Base-by-base conservation (phyloP, 1,140 invertebrate genomes). In the Drosophila persimilis region DNA sequence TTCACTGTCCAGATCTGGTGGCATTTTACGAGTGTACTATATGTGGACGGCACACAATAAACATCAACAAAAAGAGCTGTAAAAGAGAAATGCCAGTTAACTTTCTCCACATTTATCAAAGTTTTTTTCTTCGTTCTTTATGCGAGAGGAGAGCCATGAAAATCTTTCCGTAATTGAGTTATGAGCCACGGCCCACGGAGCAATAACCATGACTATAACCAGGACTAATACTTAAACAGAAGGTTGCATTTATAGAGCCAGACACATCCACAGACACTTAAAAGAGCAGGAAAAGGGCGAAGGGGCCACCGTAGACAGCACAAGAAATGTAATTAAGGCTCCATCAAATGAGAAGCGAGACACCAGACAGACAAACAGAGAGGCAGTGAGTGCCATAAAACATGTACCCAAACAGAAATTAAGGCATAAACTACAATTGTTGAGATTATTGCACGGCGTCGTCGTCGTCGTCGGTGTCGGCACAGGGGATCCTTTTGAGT, bases 121-220 rank as follows among this genome's bases (percentile, higher is more conserved):
- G 51, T 44, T 74, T 73, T 65, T 65, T 53, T 20, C 13, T 45
- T 44, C 8, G 8, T 20, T 39, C 22, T 73, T 81, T 86, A 86
- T 64, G 81, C 47, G 52, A 54, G 65, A 74, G 80, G 73, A 52
- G 45, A 41, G 52, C 43, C 54, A 51, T 41, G 50, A 44, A 73
- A 76, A 63, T 86, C 64, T 77, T 73, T 86, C 51, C 35, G 70
- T 85, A 85, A 85, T 85, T 85, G 77, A 86, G 81, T 81, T 86
- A 77, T 76, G 81, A 52, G 53, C 46, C 46, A 41, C 51, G 53
- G n/a, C 47, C 47, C 26, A 39, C 31, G 1, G 11, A 55, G 24
- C 41, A 74, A 62, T 15, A 56, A 29, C 47, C 51, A 43, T 35
- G 47, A 55, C 51, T 65, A 31, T 31, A 31, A 9, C 7, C 31